Evolutionary conservation across 1,140 invertebrate species (phyloP), one percentile per base, ranked within the genome.

Genomic region (Apolygus lucorum): DNA sequence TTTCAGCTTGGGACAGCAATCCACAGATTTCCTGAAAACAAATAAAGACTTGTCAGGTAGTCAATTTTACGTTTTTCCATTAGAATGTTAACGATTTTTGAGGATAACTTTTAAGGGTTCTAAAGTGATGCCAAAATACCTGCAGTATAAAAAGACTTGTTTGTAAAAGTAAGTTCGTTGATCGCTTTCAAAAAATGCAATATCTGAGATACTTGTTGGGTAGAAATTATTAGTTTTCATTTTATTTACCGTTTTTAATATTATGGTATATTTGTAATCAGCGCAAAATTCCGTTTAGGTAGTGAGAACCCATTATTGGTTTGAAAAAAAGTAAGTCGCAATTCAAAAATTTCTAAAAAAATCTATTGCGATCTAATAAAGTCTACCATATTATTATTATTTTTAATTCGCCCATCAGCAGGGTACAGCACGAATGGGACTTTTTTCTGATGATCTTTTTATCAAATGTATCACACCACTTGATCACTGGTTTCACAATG

Each of bases 1-100:
- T 75, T 88, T 84, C 0, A 85, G 86, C 42, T 76, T 74, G 0
- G 86, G 86, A 24, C 74, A 78, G 73, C 86, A 88, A 11, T 76
- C 73, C 0, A 85, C 80, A 1, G 64, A 14, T 26, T 21, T 8
- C 34, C 34, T 8, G 34, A n/a, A n/a, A n/a, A n/a, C n/a, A n/a
- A n/a, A 2, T 2, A 62, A 28, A 4, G 11, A 24, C 25, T 62
- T 62, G 11, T 62, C 2, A 62, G 4, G 4, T 21, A 24, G 1
- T 54, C 4, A 1, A 54, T 1, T 1, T 54, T 54, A 21, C 52
- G 1, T 54, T 64, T 8, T 49, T 49, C 17, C 34, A 8, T 49
- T 11, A 49, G 17, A 17, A 49, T 52, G 52, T 1, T 21, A 63
- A 24, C 29, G 24, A 28, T 13, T 26, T 21, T 59, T 25, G 52